These are phyloP conservation scores for Aviceda subcristata DNA, from an alignment of 2,113 vertebrate genomes.

Conservation along the genomic window DNA sequence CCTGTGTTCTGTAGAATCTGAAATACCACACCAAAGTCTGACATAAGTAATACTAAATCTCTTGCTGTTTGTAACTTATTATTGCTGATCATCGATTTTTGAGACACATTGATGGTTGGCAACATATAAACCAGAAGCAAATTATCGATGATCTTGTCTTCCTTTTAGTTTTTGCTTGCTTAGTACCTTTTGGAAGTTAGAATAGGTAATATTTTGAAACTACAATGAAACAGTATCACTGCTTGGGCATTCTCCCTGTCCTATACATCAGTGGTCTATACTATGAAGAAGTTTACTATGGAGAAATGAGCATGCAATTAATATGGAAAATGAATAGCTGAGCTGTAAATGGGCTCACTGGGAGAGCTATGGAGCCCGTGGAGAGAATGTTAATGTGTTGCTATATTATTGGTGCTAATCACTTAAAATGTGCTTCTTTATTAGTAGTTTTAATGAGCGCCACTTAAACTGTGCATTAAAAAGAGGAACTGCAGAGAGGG, in stretches of 20 bases:
- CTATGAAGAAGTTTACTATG: neutral
- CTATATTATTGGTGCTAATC: slow-evolving; percentile 72
- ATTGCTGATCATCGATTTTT: neutral
- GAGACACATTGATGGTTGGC: neutral
- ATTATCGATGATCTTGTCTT: neutral
- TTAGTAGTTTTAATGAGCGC: slow-evolving; percentile 77
- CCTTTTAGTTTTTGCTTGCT: neutral
- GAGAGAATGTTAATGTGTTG: slow-evolving; percentile 68
- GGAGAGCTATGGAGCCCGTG: slow-evolving; percentile 50
- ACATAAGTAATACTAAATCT: neutral
- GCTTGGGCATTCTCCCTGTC: neutral
- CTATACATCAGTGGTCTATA: neutral
- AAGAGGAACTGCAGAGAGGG: slow-evolving; percentile 66
- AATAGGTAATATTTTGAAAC: neutral
- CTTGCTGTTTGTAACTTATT: neutral
- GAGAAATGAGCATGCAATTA: slow-evolving; percentile 30
- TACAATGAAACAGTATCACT: neutral
- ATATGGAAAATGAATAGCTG: slow-evolving; percentile 69
- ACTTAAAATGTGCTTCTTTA: slow-evolving; percentile 73
- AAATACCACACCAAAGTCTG: neutral
- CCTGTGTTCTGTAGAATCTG: neutral
- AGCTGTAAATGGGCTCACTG: slow-evolving; percentile 55
- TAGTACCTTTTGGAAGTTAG: neutral
- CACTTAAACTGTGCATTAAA: slow-evolving; percentile 75
- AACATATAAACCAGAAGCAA: neutral